These are phyloP conservation scores for Bradypodion pumilum DNA, from an alignment of 2,797 vertebrate genomes.

Conservation along the genomic window DNA sequence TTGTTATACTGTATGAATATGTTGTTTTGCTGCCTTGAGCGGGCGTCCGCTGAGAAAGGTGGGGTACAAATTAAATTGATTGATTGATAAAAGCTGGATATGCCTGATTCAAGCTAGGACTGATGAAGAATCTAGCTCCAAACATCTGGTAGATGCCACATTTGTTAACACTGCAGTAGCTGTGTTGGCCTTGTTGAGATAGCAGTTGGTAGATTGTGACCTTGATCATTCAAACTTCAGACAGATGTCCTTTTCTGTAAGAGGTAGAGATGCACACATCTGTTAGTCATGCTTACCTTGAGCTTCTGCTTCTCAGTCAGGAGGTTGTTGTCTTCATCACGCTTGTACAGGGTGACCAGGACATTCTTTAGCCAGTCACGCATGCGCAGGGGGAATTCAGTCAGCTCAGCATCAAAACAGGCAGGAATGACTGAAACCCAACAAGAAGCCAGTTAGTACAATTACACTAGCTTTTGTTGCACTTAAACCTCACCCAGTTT, in stretches of 20 bases:
- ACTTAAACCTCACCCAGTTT: too few relatives aligned
- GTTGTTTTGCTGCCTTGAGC: too few relatives aligned
- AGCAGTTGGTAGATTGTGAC: background rate
- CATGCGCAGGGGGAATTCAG: constrained; percentile 97
- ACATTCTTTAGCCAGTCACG: constrained; percentile 99
- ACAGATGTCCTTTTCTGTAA: background rate
- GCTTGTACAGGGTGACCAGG: constrained; percentile 93
- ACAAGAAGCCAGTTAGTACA: constrained; percentile 7
- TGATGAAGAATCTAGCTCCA: background rate
- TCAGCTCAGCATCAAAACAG: constrained; percentile 91
- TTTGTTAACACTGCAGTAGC: background rate
- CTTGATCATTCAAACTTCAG: background rate
- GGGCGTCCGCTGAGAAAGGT: too few relatives aligned
- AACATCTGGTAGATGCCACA: background rate
- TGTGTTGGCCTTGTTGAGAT: background rate
- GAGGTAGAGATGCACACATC: background rate
- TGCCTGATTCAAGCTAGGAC: background rate
- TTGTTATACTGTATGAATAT: too few relatives aligned
- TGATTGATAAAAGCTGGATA: too few relatives aligned
- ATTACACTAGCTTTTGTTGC: background rate
- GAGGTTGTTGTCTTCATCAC: constrained; percentile 93
- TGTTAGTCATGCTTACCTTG: constrained; percentile 78
- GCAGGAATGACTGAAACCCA: constrained; percentile 83
- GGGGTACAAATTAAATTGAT: too few relatives aligned
- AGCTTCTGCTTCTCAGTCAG: constrained; percentile 98